Conservation (phyloP, 1,140 invertebrate genomes). For the Rhysida immarginata region DNA sequence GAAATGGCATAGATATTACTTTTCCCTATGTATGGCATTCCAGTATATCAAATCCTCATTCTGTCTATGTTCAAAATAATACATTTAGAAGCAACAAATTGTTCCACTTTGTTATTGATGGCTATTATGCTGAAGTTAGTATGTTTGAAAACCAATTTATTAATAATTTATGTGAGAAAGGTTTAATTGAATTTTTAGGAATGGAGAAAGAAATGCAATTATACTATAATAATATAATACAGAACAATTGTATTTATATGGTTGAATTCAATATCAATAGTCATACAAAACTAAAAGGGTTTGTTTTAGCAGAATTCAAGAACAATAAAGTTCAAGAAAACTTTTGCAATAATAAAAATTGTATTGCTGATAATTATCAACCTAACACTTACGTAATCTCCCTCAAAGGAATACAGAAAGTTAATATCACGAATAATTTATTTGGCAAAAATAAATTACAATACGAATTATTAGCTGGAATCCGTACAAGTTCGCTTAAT, state of each 20-base stretch:
- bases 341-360: slow-evolving; percentile 27
- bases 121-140: slow-evolving; percentile 65
- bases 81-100: slow-evolving; percentile 70
- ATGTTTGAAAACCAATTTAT: slow-evolving; percentile 71
- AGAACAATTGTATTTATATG: slow-evolving; percentile 71
- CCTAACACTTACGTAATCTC: slow-evolving; percentile 69
- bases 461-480: slow-evolving; percentile 85
- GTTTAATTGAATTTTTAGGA: slow-evolving; percentile 70
- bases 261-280: slow-evolving; percentile 78
- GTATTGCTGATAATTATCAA: slow-evolving; percentile 22
- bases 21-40: slow-evolving; percentile 91
- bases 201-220: slow-evolving; percentile 90
- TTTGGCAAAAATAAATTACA: slow-evolving; percentile 73
- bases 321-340: slow-evolving; percentile 67
- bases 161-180: slow-evolving; percentile 64
- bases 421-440: slow-evolving; percentile 76
- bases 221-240: slow-evolving; percentile 52
- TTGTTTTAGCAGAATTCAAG: slow-evolving; percentile 59
- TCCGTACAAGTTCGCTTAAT: slow-evolving; percentile 69
- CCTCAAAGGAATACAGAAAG: slow-evolving; percentile 86
- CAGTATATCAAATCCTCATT: slow-evolving; percentile 84
- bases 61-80: slow-evolving; percentile 68
- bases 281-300: slow-evolving; percentile 80
- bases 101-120: slow-evolving; percentile 69
- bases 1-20: slow-evolving; percentile 65